phyloP scores from a whole-genome alignment of 2,888 invertebrate species.

The Unio pictorum region DNA sequence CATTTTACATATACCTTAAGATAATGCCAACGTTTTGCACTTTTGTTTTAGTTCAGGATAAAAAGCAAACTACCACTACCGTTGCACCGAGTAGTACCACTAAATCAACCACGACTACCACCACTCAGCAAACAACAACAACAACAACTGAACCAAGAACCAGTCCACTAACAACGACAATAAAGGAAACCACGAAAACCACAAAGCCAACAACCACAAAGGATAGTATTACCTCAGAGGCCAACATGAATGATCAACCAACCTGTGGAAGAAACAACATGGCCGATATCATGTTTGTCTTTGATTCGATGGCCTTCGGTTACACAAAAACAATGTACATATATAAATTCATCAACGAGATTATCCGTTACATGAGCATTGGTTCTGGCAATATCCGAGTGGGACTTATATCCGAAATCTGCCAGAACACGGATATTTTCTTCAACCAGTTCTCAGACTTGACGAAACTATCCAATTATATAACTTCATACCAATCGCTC shows the following conservation, averaged over 20 bases:
- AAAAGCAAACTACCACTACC: too few relatives aligned
- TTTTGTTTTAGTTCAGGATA: too few relatives aligned
- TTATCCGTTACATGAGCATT: constrained; percentile 29
- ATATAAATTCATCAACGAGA: constrained; percentile 29
- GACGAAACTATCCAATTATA: constrained; percentile 4
- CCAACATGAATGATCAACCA: constrained; percentile 4
- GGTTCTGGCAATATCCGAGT: constrained; percentile 35
- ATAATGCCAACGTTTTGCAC: too few relatives aligned
- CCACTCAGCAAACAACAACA: too few relatives aligned
- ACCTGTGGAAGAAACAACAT: constrained; percentile 17
- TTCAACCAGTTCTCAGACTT: constrained; percentile 20
- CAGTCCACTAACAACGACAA: too few relatives aligned
- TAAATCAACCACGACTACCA: too few relatives aligned
- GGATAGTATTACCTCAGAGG: too few relatives aligned
- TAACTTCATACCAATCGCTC: constrained; percentile 6
- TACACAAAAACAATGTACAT: constrained; percentile 10
- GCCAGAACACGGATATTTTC: constrained; percentile 36
- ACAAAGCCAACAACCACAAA: too few relatives aligned
- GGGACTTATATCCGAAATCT: constrained; percentile 42
- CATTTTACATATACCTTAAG: too few relatives aligned
- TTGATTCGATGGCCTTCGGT: constrained; percentile 32
- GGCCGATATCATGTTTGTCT: constrained; percentile 52
- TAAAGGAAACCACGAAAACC: too few relatives aligned
- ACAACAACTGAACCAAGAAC: too few relatives aligned
- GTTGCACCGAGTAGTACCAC: too few relatives aligned